phyloP scores from a whole-genome alignment of 2,113 vertebrate species.

The Lates calcarifer region DNA sequence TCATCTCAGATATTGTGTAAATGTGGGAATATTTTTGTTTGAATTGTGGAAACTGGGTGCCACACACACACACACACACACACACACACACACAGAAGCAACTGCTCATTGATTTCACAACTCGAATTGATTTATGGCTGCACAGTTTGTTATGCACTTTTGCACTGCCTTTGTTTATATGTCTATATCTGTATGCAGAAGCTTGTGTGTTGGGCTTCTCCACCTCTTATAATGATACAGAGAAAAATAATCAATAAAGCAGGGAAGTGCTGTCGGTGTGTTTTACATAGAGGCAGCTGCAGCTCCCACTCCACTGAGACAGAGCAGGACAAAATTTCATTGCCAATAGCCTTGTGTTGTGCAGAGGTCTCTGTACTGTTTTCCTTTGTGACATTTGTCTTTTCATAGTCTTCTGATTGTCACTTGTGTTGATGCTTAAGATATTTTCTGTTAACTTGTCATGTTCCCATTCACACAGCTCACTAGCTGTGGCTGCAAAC shows the following conservation, averaged over 20 bases:
- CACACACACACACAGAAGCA: not conserved
- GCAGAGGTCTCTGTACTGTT: not conserved
- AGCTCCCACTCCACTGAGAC: not conserved
- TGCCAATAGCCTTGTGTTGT: not conserved
- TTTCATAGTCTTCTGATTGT: not conserved
- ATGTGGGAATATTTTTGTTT: not conserved
- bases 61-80: not conserved
- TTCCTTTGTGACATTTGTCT: not conserved
- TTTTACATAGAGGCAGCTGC: conserved; percentile 23
- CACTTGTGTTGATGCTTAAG: not conserved
- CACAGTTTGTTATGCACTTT: conserved; percentile 5
- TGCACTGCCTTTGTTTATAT: not conserved
- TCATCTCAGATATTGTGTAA: not conserved
- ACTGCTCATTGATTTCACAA: conserved; percentile 39
- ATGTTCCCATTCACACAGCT: not conserved
- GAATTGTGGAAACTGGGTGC: no score
- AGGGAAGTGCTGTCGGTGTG: conserved; percentile 9
- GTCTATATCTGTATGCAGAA: not conserved
- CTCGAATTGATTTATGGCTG: conserved; percentile 29
- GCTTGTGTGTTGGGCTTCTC: not conserved
- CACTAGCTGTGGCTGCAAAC: not conserved
- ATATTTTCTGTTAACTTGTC: not conserved
- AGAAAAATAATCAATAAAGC: conserved; percentile 39
- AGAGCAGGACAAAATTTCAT: not conserved
- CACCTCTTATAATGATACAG: not conserved